A percentile compares a stretch with the other conserved stretches of the same genome.
phyloP scores from a whole-genome alignment of 2,888 invertebrate genomes.

The Oxystoma pomonae region DNA sequence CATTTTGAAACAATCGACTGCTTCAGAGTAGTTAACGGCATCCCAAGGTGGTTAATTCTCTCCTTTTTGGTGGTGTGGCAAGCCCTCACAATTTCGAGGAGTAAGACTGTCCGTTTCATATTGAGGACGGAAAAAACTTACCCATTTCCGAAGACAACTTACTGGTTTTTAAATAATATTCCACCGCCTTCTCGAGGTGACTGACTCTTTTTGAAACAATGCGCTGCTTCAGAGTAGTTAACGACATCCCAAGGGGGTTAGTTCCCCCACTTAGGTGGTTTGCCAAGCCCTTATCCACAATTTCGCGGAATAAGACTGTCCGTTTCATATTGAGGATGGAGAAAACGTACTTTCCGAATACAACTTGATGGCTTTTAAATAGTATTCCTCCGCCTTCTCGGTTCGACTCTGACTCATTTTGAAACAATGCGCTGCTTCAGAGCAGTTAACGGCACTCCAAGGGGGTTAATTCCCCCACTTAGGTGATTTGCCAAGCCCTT shows the following conservation, averaged over 20 bases:
- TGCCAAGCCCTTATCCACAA: slow-evolving; percentile 86
- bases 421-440: slow-evolving; percentile 93
- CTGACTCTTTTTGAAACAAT: slow-evolving; percentile 85
- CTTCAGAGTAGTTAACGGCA: slow-evolving; percentile 92
- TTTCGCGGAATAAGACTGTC: slow-evolving; percentile 66
- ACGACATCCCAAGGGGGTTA: slow-evolving; percentile 95
- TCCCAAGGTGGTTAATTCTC: slow-evolving; percentile 94
- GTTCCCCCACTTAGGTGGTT: slow-evolving; percentile 84
- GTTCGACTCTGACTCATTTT: slow-evolving; percentile 74
- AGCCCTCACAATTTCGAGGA: slow-evolving; percentile 82
- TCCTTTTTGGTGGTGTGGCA: slow-evolving; percentile 79
- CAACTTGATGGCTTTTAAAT: slow-evolving; percentile 90
- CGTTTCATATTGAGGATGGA: slow-evolving; percentile 89
- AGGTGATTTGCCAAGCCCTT: no score
- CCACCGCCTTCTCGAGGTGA: slow-evolving; percentile 77
- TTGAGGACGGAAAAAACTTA: slow-evolving; percentile 91
- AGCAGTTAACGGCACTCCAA: slow-evolving; percentile 88
- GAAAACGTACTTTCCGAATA: slow-evolving; percentile 97
- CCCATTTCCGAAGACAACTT: slow-evolving; percentile 98
- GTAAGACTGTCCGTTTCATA: slow-evolving; percentile 71
- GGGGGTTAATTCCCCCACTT: no score
- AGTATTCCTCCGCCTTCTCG: slow-evolving; percentile 78
- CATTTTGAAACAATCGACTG: slow-evolving; percentile 91
- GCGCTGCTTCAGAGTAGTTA: slow-evolving; percentile 90
- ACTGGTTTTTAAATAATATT: slow-evolving; percentile 83